phyloP scores from a whole-genome alignment of 2,113 vertebrate species.

The Ifrita kowaldi region DNA sequence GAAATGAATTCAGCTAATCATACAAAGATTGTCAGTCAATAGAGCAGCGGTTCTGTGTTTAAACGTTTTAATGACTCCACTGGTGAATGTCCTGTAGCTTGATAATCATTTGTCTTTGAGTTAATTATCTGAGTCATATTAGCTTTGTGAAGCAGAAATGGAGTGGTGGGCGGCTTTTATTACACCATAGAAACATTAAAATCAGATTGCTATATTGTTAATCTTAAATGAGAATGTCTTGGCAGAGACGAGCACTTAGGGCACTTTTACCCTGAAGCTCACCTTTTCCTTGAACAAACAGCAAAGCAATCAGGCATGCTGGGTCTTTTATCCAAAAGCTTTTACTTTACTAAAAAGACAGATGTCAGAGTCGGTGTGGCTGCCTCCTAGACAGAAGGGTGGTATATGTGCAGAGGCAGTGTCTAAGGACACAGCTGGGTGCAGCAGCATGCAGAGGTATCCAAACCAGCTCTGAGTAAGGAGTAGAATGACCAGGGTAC shows the following conservation, averaged over 20 bases:
- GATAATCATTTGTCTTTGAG: slow-evolving; percentile 16
- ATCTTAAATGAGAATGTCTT: neutral
- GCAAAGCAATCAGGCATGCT: neutral
- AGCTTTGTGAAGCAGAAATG: neutral
- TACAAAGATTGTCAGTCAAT: neutral
- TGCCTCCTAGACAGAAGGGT: neutral
- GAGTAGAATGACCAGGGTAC: neutral
- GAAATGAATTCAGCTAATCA: neutral
- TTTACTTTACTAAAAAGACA: neutral
- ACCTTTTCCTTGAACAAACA: neutral
- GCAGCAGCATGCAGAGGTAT: neutral
- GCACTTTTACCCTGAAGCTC: neutral
- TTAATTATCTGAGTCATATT: slow-evolving; percentile 17
- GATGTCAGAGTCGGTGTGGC: neutral
- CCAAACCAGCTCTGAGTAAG: neutral
- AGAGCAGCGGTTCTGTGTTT: neutral
- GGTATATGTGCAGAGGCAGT: neutral
- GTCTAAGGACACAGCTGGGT: neutral
- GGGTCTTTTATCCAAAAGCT: neutral
- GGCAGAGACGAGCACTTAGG: neutral
- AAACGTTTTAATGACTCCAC: neutral
- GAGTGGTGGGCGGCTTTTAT: neutral
- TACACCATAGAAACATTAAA: neutral
- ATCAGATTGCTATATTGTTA: neutral
- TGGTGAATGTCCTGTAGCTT: neutral